Base-by-base conservation (phyloP, 2,113 vertebrate genomes). In the Tapirus terrestris region DNA sequence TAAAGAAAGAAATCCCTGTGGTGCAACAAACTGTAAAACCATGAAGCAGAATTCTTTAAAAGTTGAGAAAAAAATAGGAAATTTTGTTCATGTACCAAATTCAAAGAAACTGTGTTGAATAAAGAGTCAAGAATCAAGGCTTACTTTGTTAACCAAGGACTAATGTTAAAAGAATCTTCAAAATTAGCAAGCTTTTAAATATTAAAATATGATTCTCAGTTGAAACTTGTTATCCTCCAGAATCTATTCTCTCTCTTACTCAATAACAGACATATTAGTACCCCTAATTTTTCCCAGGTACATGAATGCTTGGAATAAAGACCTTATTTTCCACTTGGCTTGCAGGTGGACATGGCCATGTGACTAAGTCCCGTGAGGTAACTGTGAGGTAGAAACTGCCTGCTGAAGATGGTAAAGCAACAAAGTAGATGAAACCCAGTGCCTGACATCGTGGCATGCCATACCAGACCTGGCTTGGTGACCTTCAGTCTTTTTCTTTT, bases 21-120 rank as follows among this genome's bases (percentile, higher is more conserved):
- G 23, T 53, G 91, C 73, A 91, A 29, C 1, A 25, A 77, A 53
- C 17, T 51, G 2, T 33, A 67, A 61, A 89, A 75, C 25, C 5
- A 61, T 75, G n/a, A 81, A 61, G 70, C 6, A 63, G 10, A 45
- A 63, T 58, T 88, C 27, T 84, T 89, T 76, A 68, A n/a, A 65
- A 88, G 3, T 20, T 80, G 33, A 65, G 58, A 20, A 56, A 87
- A 85, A 90, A 82, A 13, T 36, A 91, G 63, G 45, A 58, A 45
- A 77, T 94, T 89, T 85, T 77, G 9, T 72, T 72, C 11, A 65
- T 18, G 31, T 39, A 89, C 36, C 20, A 81, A 89, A 12, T 33
- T 86, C 53, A 77, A 76, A 75, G 58, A 76, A 96, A 95, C 77
- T 73, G 12, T 56, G 3, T 56, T 96, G 65, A 85, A 51, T 65